Evolutionary conservation across 2,888 invertebrate genomes (phyloP).

Genomic region (Pandemis corylana): DNA sequence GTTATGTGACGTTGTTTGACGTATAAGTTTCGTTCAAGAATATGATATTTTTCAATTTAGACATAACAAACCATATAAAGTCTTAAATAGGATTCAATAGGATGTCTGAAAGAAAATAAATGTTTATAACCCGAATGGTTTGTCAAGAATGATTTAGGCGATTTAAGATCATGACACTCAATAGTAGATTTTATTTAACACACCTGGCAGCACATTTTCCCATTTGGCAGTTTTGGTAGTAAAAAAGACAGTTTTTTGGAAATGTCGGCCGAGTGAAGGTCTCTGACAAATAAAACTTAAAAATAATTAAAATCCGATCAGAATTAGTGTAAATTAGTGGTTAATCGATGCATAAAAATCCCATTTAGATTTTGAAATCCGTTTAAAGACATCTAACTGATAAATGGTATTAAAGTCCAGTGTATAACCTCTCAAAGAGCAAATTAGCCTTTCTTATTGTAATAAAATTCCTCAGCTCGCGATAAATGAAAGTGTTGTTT

Average conservation of each 20-base stretch:
- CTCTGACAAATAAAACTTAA: slow-evolving; percentile 53
- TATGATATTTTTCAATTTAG: background rate
- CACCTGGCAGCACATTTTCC: slow-evolving; percentile 18
- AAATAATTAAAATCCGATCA: slow-evolving; percentile 48
- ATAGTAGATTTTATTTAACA: slow-evolving; percentile 1
- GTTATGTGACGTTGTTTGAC: background rate
- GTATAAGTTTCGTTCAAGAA: slow-evolving; percentile 18
- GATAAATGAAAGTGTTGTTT: slow-evolving; percentile 77
- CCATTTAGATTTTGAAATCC: slow-evolving; percentile 7
- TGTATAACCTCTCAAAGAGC: slow-evolving; percentile 67
- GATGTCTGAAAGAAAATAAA: too few species aligned
- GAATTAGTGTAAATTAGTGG: slow-evolving; percentile 48
- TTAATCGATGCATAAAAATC: slow-evolving; percentile 15
- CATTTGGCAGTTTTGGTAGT: slow-evolving; percentile 41
- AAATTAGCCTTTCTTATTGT: slow-evolving; percentile 61
- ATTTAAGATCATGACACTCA: too few species aligned
- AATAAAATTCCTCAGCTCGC: slow-evolving; percentile 64
- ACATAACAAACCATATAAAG: too few species aligned
- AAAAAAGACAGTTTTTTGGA: slow-evolving; percentile 57
- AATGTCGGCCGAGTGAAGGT: slow-evolving; percentile 64
- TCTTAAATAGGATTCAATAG: too few species aligned
- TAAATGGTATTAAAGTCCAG: slow-evolving; percentile 22
- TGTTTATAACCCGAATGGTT: background rate
- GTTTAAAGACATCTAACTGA: slow-evolving; percentile 7
- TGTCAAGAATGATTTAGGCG: background rate